A percentile compares a stretch with the other conserved stretches of the same genome.
These are phyloP conservation scores for Pseudomyrmex pallidus DNA, from an alignment of 1,140 invertebrate species.

Conservation along the genomic window DNA sequence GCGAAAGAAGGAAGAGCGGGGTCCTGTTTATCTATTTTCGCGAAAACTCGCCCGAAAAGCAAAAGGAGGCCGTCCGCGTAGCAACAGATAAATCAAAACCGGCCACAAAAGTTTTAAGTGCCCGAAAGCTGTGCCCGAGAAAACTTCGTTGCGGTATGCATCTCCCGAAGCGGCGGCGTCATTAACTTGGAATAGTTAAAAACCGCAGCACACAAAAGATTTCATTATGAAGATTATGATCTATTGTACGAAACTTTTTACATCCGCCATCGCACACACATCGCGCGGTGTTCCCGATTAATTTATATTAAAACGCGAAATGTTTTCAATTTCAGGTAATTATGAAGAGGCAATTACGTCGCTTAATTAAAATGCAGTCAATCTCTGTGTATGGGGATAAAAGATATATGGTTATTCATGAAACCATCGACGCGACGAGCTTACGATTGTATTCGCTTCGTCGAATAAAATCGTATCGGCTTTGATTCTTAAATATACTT, in stretches of 20 bases:
- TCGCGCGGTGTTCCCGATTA: neutral
- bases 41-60: constrained; percentile 49
- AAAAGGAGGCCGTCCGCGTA: constrained; percentile 27
- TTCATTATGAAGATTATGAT: constrained; percentile 12
- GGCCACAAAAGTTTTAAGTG: constrained; percentile 67
- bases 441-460: neutral
- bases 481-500: constrained; percentile 27
- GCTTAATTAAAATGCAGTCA: constrained; percentile 18
- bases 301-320: neutral
- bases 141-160: constrained; percentile 26
- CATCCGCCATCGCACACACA: neutral
- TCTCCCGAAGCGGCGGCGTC: constrained; percentile 1
- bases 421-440: neutral
- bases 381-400: neutral
- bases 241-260: neutral
- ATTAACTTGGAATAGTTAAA: constrained; percentile 20
- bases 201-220: neutral
- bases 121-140: constrained; percentile 33
- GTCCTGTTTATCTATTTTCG: constrained; percentile 63
- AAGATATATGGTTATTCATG: constrained; percentile 18
- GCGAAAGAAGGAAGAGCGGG: neutral
- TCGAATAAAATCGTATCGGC: constrained; percentile 1
- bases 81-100: constrained; percentile 72
- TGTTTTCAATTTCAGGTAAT: constrained; percentile 30
- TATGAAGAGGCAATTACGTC: constrained; percentile 20